These are phyloP conservation scores for Nasonovia ribisnigri DNA, from an alignment of 2,888 invertebrate genomes.

Conservation along the genomic window DNA sequence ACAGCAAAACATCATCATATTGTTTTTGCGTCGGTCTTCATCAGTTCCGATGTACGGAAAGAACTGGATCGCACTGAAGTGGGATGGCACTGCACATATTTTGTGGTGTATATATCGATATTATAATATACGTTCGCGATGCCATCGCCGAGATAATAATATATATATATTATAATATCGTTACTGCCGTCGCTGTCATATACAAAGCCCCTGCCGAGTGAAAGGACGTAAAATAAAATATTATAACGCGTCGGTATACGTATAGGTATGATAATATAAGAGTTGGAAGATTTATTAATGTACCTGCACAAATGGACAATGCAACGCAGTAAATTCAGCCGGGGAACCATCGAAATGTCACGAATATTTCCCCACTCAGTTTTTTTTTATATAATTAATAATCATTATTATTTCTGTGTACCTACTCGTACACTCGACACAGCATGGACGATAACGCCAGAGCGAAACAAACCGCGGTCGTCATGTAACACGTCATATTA, in stretches of 20 bases:
- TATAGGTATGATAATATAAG: background rate
- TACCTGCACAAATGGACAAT: background rate
- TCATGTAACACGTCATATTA: background rate
- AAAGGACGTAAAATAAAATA: background rate
- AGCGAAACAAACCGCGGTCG: background rate
- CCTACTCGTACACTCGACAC: conserved; percentile 15
- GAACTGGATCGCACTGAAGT: background rate
- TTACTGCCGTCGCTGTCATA: background rate
- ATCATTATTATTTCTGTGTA: conserved; percentile 1
- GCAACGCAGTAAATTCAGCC: background rate
- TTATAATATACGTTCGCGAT: background rate
- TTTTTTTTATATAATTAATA: conserved; percentile 43
- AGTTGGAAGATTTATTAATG: background rate
- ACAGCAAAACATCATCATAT: background rate
- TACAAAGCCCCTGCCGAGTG: conserved; percentile 9
- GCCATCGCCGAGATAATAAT: background rate
- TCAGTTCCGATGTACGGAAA: background rate
- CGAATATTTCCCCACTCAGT: conserved; percentile 32
- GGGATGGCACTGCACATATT: background rate
- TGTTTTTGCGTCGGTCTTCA: background rate
- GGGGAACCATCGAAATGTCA: conserved; percentile 47
- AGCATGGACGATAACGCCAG: background rate
- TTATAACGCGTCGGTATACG: background rate
- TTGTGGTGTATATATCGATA: background rate
- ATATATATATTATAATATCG: background rate